Base-by-base conservation (phyloP, 2,888 invertebrate genomes). In the Boloria euphrosyne region DNA sequence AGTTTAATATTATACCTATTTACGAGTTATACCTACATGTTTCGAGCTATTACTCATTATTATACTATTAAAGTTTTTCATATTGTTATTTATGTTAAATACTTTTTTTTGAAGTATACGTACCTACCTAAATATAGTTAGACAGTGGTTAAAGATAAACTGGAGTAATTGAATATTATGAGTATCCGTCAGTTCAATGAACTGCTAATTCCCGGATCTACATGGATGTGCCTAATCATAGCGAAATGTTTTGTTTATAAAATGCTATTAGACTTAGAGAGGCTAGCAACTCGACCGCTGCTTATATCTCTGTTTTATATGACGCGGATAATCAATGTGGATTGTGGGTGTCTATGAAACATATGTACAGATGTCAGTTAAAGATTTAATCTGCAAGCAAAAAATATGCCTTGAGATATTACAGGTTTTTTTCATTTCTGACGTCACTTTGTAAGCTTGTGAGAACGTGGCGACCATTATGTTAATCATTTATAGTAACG, bases 201-300 rank as follows among this genome's bases (percentile, higher is more conserved):
- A 75, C 78, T 73, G 66, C 68, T 72, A 74, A 76, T 76, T 76
- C 73, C 76, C 73, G 76, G 73, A 77, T 74, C 74, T 76, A 64
- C 68, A 71, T 67, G 71, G 65, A 72, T 75, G 71, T 71, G 72
- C 50, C 68, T 76, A 73, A 73, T 73, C 71, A 69, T 71, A 71
- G 68, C 63, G 68, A 70, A 73, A 73, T 71, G 67, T 64, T 62
- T 67, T 72, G 69, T 75, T 71, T 71, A 72, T 70, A 65, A 66
- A 71, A 65, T 66, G 52, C 50, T 69, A 65, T 69, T 67, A 63
- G 64, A 65, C 62, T 69, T 67, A 63, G 64, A 65, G 54, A 67
- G 60, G 63, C 55, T 68, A 75, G 72, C 76, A 73, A 75, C 75
- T 75, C 71, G 74, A 73, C 73, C 74, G 75, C 73, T 74, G 75